phyloP scores from a whole-genome alignment of 2,888 invertebrate genomes.

The Nomada fucata region DNA sequence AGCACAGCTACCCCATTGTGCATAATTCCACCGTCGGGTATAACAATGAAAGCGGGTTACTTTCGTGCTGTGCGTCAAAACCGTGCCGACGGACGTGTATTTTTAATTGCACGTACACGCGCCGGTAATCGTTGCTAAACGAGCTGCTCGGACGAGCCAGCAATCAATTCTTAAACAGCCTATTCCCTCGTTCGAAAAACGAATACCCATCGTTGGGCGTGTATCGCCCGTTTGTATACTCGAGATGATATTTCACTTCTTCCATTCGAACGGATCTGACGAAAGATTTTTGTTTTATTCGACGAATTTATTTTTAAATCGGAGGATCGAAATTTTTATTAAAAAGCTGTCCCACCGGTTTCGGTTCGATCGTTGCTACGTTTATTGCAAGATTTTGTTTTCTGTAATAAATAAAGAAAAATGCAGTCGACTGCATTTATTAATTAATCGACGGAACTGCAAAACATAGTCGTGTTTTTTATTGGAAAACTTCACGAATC shows the following conservation, averaged over 20 bases:
- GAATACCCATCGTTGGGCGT: not conserved
- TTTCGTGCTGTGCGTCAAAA: slow-evolving; percentile 43
- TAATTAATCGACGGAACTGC: no score
- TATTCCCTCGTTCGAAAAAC: slow-evolving; percentile 6
- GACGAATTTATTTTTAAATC: no score
- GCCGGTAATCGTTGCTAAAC: slow-evolving; percentile 37
- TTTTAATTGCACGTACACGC: slow-evolving; percentile 38
- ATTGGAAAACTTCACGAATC: no score
- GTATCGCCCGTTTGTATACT: no score
- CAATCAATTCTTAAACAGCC: slow-evolving; percentile 23
- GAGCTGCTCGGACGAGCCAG: not conserved
- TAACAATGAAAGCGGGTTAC: slow-evolving; percentile 54
- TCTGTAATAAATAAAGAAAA: not conserved
- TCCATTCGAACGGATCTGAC: no score
- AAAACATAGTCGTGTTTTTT: not conserved
- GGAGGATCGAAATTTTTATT: not conserved
- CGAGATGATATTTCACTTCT: no score
- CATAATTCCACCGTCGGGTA: slow-evolving; percentile 34
- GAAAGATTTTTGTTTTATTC: no score
- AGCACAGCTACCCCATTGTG: slow-evolving; percentile 58
- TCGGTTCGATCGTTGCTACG: not conserved
- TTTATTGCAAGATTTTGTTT: not conserved
- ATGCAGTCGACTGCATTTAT: not conserved
- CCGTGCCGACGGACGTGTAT: slow-evolving; percentile 25
- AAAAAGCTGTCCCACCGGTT: slow-evolving; percentile 19